Base-by-base conservation (phyloP, 2,888 invertebrate genomes). In the Kryphioiulus occultus region DNA sequence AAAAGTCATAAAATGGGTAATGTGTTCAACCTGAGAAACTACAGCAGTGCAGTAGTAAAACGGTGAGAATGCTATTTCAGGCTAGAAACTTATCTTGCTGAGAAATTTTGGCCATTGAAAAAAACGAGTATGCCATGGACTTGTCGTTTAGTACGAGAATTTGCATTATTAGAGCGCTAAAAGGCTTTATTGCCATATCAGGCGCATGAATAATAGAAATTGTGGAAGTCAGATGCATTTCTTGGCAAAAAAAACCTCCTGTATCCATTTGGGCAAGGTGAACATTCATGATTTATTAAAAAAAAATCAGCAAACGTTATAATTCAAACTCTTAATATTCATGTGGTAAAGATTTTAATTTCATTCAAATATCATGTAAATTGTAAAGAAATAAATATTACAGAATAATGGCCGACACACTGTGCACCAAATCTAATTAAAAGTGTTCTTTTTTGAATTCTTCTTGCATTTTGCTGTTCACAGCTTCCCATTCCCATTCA, bases 401-500 rank as follows among this genome's bases (percentile, higher is more conserved):
- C 44, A 44, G 44, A 44, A 9, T 44, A 4, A 44, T 44, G 12
- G 44, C 10, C 15, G 10, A 12, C n/a, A 26, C n/a, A 26, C 10
- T 68, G 68, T 68, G 26, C 26, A 26, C 7, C 5, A 68, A 26
- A 26, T 68, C 26, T n/a, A 68, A 12, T 26, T 26, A 68, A 7
- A 26, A 68, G 22, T 26, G 68, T 84, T 84, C 84, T 42, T 84
- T 84, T 0, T 35, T 42, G 35, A 84, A 84, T 42, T 84, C 84
- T 42, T 84, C 84, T 84, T 84, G 35, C 84, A 84, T 84, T 42
- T 84, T 84, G 19, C 84, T 84, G n/a, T 42, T 19, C n/a, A 84
- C 84, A 35, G 84, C 12, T 35, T 84, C 42, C 84, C 84, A 84
- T 7, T 84, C 35, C 84, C 84, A 84, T 35, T 68, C 68, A 26